Evolutionary conservation across 2,113 vertebrate species (phyloP), one percentile per base, ranked within the genome.

Genomic region (Lasiurus cinereus): DNA sequence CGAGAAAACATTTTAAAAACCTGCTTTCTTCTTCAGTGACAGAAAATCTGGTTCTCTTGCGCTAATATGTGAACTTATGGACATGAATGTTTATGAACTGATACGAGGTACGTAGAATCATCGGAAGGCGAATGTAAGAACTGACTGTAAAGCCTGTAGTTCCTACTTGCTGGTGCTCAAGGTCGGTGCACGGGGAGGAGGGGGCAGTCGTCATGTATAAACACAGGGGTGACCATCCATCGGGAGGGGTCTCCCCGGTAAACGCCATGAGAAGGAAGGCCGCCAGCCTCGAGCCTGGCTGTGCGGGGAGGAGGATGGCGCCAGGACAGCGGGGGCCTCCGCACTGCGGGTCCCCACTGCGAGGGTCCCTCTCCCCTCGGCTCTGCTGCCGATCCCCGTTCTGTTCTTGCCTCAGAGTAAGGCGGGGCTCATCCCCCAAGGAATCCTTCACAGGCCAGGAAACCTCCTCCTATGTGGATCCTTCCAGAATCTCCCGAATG

Each of bases 21-120:
- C 46, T 96, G 18, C 96, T 97, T 98, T 93, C 94, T 98, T 95
- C 98, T 98, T 97, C 98, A 99, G 99, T 90, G 98, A 99, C 98
- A 98, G 98, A 98, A 99, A 99, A 94, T 97, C 98, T 56, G 99
- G 98, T 67, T 99, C 98, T 31, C 98, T 99, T 92, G 99, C 99
- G 94, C 96, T 99, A 94, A 99, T 99, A 94, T 98, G 99, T 98
- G 99, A 99, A 98, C 98, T 99, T 96, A 99, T 99, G 99, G 98
- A 99, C 93, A 99, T 99, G 99, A 99, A 99, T 98, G 98, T 99
- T 98, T 99, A 99, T 95, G 98, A 99, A 96, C 98, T 99, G 91
- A 99, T 99, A 93, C 98, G 97, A 99, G 99, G 99, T 99, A 98
- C 39, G 97, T 98, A 72, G 85, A 96, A 7, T 90, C 64, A 72